phyloP scores from a whole-genome alignment of 2,113 vertebrate species.

The Danio rerio region GRCz12tu NC_133186.1:5042501-5043000 shows the following conservation, averaged over 20 bases:
- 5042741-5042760: neutral
- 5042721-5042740: constrained; percentile 33
- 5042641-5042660: constrained; percentile 61
- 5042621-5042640: constrained; percentile 49
- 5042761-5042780: constrained; percentile 49
- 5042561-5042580: constrained; percentile 54
- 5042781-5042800: constrained; percentile 65
- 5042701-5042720: neutral
- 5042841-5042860: constrained; percentile 64
- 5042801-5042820: constrained; percentile 58
- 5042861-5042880: constrained; percentile 59
- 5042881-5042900: constrained; percentile 58
- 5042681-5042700: neutral
- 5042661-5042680: constrained; percentile 61
- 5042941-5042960: constrained; percentile 24
- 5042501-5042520: constrained; percentile 72
- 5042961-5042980: constrained; percentile 13
- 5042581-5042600: constrained; percentile 59
- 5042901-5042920: constrained; percentile 46
- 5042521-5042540: constrained; percentile 67
- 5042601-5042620: constrained; percentile 63
- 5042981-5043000: constrained; percentile 32
- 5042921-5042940: constrained; percentile 32
- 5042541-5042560: constrained; percentile 50
- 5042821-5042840: constrained; percentile 65